Percentiles rank a stretch among this genome's conserved stretches.
Conservation (phyloP, 2,888 invertebrate species). For the Bombylius major region DNA sequence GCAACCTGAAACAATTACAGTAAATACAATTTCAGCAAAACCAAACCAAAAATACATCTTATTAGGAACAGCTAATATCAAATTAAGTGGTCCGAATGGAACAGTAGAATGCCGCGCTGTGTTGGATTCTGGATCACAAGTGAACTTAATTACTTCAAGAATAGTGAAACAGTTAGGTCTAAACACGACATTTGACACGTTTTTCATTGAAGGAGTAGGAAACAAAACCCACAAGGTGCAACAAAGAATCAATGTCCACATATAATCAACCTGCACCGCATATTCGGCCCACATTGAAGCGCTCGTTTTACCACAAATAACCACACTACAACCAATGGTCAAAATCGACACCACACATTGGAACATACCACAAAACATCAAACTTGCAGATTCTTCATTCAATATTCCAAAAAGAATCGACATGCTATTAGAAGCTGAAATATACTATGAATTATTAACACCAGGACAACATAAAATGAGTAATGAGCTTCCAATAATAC, state of each 20-base stretch:
- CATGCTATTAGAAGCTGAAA: background rate
- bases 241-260: background rate
- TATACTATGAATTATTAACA: background rate
- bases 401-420: background rate
- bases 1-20: too few relatives aligned
- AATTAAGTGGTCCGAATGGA: too few relatives aligned
- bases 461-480: background rate
- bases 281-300: background rate
- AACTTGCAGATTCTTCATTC: background rate
- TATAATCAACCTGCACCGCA: background rate
- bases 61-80: too few relatives aligned
- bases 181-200: background rate
- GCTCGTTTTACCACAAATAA: background rate
- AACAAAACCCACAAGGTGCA: background rate
- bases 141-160: background rate
- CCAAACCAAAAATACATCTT: too few relatives aligned
- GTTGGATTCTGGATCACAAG: background rate
- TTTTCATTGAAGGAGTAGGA: background rate
- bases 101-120: background rate
- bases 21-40: background rate
- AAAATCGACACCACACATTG: background rate
- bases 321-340: conserved; percentile 9
- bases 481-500: background rate
- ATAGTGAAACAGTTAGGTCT: background rate
- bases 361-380: background rate